These are phyloP conservation scores for Stichodactyla helianthus DNA, from an alignment of 64 coral and sea anemone species.

Conservation along the genomic window DNA sequence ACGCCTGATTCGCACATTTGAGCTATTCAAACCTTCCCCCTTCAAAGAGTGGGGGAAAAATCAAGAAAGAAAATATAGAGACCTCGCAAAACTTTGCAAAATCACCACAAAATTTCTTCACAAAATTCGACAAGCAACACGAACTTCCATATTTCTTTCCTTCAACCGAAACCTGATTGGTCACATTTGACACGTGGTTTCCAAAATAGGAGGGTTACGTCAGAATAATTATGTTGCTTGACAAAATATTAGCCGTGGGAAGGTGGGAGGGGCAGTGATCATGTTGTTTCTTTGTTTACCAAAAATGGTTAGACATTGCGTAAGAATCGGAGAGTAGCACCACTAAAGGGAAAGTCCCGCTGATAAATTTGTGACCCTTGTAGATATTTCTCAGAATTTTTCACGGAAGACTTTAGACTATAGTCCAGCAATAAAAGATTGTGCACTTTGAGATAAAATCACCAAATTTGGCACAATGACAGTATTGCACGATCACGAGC, in stretches of 20 bases:
- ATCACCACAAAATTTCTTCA: neutral
- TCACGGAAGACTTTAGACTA: neutral
- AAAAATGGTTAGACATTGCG: neutral
- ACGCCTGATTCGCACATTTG: conserved; percentile 69
- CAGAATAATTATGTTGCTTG: conserved; percentile 2
- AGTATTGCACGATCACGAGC: too few relatives aligned
- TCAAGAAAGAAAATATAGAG: neutral
- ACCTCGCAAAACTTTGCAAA: neutral
- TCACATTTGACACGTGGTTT: conserved; percentile 6
- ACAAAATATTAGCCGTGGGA: neutral
- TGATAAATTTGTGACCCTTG: neutral
- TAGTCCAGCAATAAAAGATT: too few relatives aligned
- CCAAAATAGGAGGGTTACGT: neutral
- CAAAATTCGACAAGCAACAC: neutral
- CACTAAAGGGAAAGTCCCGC: neutral
- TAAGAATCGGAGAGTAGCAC: neutral
- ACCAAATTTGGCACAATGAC: neutral
- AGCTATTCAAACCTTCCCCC: conserved; percentile 28
- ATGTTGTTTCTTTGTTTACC: conserved; percentile 8
- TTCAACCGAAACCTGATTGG: neutral
- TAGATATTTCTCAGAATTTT: neutral
- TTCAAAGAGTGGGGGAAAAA: conserved; percentile 19
- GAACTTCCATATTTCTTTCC: conserved; percentile 28
- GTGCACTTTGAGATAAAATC: too few relatives aligned
- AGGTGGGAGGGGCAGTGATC: neutral